Evolutionary conservation across 2,888 invertebrate species (phyloP), one percentile per base, ranked within the genome.

Genomic region (Lacanobia oleracea): DNA sequence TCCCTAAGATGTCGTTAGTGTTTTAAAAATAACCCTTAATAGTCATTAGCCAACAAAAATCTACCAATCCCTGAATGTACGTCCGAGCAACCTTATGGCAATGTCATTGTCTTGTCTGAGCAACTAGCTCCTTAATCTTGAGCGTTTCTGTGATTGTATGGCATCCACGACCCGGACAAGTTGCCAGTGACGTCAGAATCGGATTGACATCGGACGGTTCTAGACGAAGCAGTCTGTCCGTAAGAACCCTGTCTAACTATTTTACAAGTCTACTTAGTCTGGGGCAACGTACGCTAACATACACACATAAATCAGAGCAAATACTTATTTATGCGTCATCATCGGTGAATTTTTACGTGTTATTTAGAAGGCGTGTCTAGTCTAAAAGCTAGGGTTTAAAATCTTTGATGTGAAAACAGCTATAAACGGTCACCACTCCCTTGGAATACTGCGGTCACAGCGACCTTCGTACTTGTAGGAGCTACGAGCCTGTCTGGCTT

Each of bases 271-370:
- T 60, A 33, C 8, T 51, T 51, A 40, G 50, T 48, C 66, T 48
- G 60, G 67, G 37, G 61, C 74, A 78, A 72, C 48, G 79, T 43
- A 78, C 82, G 64, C 14, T 53, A 67, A 64, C n/a, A 53, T 62
- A 67, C 63, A 81, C 63, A 72, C 60, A 64, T 50, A 76, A 68
- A 53, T 67, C 45, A 12, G 53, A 62, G 12, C 65, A 68, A 77
- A 81, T 67, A 77, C 63, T 63, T 76, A 81, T 63, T 56, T 16
- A 77, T 67, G 72, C 67, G 83, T 82, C 83, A 79, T 82, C 83
- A 79, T 73, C 62, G 27, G 51, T 74, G 67, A 54, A 57, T 51
- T 56, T 54, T 67, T 66, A 33, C 37, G 10, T 64, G 65, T 54
- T 53, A 60, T 75, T 63, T 18, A 54, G 21, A 64, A 60, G 65